These are phyloP conservation scores for Chydorus sphaericus DNA, from an alignment of 2,888 invertebrate species.

Conservation along the genomic window DNA sequence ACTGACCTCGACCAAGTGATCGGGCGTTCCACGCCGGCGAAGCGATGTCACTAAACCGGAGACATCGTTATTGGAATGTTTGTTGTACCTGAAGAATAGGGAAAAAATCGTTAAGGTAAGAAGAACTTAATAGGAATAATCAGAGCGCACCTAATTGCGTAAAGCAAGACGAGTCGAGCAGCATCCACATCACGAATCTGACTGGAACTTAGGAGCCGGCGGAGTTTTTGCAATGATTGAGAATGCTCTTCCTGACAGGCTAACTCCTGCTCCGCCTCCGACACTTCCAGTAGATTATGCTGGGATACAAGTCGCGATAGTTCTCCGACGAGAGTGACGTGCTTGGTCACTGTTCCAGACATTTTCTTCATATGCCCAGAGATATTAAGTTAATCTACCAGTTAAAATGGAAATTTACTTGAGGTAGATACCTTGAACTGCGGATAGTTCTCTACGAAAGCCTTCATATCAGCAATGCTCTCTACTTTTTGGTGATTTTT, in stretches of 20 bases:
- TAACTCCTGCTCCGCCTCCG: slow-evolving; percentile 84
- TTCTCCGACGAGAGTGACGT: slow-evolving; percentile 92
- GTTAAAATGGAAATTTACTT: slow-evolving; percentile 5
- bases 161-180: slow-evolving; percentile 73
- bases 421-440: slow-evolving; percentile 72
- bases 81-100: slow-evolving; percentile 70
- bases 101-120: background rate
- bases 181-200: slow-evolving; percentile 63
- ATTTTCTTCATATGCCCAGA: slow-evolving; percentile 49
- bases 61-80: slow-evolving; percentile 70
- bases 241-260: slow-evolving; percentile 52
- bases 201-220: slow-evolving; percentile 57
- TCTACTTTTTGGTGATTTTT: slow-evolving; percentile 94
- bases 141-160: slow-evolving; percentile 38
- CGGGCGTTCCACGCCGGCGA: slow-evolving; percentile 52
- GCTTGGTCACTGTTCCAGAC: slow-evolving; percentile 91
- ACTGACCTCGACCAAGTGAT: slow-evolving; percentile 32
- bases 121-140: too few relatives aligned
- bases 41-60: slow-evolving; percentile 57
- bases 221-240: slow-evolving; percentile 51
- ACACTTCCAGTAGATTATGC: slow-evolving; percentile 69
- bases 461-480: slow-evolving; percentile 97
- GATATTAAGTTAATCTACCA: background rate
- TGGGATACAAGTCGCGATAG: slow-evolving; percentile 67
- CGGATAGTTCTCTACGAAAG: slow-evolving; percentile 93